Base-by-base conservation (phyloP, 2,113 vertebrate genomes). In the Scolopax mira region DNA sequence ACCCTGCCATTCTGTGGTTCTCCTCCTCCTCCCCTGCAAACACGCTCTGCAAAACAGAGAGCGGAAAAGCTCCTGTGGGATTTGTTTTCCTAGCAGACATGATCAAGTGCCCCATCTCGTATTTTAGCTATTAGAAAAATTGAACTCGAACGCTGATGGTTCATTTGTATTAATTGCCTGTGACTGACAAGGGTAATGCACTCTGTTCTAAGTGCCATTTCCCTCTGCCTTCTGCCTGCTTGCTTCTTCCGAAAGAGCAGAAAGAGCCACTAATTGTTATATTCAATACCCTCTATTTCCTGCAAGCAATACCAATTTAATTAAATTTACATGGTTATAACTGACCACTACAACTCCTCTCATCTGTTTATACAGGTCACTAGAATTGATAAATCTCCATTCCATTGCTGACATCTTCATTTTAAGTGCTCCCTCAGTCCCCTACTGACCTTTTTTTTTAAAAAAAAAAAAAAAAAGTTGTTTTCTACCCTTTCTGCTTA, bases 271-370 rank as follows among this genome's bases (percentile, higher is more conserved):
- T 88, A 18, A 79, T 73, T 65, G 70, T 79, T 41, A 39, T 9
- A 61, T 73, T 44, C 62, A 44, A 44, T 44, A 28, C 30, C 52
- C 18, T 21, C 41, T 11, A 28, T 64, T 88, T 88, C 85, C 88
- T 93, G 79, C 85, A 49, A 93, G 90, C 62, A 83, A 72, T 61
- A 57, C 8, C 82, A 69, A 65, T 94, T 90, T 82, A 96, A 97
- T 97, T 96, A 91, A 77, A 90, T 91, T 73, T 72, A 94, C 58
- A 44, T 61, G 62, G 81, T 79, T 85, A 11, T 89, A 94, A 95
- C 58, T 79, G 79, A 77, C 79, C 66, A 30, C 84, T 79, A 33
- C 69, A 91, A 31, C 24, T 81, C 73, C 57, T 71, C 55, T 94
- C 60, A 35, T 70, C 79, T 92, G 84, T 84, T 84, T 89, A 30